These are phyloP conservation scores for Rhinatrema bivittatum DNA, from an alignment of 2,797 vertebrate species.

Conservation along the genomic window DNA sequence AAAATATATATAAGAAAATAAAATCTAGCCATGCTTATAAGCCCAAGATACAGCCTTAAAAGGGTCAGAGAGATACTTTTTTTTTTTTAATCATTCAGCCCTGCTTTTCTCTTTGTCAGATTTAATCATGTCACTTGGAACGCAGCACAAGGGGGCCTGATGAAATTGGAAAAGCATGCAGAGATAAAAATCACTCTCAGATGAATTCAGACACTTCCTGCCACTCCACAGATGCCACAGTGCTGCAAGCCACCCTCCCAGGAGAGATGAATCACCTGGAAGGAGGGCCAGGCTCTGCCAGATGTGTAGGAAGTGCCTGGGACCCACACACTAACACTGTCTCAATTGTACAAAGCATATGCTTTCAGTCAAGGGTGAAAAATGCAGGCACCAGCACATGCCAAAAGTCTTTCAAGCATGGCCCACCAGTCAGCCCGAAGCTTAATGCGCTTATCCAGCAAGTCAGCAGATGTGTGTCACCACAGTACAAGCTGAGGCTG, in stretches of 20 bases:
- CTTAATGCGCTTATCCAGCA: constrained; percentile 66
- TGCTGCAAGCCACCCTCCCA: constrained; percentile 76
- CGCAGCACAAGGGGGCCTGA: constrained; percentile 57
- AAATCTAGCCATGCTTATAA: too few species aligned
- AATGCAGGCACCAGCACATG: constrained; percentile 87
- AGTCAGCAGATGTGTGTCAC: constrained; percentile 91
- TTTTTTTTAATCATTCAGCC: constrained; percentile 54
- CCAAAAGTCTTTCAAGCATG: constrained; percentile 93
- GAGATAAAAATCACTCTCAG: constrained; percentile 83
- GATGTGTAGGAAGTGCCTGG: constrained; percentile 86
- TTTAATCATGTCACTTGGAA: constrained; percentile 70
- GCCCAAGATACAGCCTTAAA: too few species aligned
- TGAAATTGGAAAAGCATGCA: constrained; percentile 84
- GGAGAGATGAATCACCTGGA: constrained; percentile 90
- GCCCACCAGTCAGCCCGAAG: constrained; percentile 85
- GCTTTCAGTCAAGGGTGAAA: constrained; percentile 96
- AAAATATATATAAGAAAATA: too few species aligned
- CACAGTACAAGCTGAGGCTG: constrained; percentile 81
- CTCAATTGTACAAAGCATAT: constrained; percentile 88
- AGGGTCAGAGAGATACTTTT: constrained; percentile 50
- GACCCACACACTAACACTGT: constrained; percentile 83
- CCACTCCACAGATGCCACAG: constrained; percentile 81
- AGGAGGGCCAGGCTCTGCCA: constrained; percentile 83
- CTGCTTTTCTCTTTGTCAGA: constrained; percentile 59
- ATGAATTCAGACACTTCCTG: constrained; percentile 87